These are phyloP conservation scores for Andrena flavipes DNA, from an alignment of 2,888 invertebrate species.

Conservation along the genomic window DNA sequence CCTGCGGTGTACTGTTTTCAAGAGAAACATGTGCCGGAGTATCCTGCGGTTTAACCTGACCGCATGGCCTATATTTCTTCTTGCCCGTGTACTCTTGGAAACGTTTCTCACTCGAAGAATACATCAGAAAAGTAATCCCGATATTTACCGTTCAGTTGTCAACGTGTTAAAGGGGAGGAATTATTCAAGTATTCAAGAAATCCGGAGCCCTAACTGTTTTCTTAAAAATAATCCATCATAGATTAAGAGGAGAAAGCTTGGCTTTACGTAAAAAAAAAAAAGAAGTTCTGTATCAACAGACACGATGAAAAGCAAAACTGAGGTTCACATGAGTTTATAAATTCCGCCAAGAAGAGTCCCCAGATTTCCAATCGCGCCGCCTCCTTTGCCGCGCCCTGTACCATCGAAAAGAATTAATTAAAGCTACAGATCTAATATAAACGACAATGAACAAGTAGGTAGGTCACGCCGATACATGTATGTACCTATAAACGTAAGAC, in stretches of 20 bases:
- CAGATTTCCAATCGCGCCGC: background rate
- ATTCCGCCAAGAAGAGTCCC: background rate
- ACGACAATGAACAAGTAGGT: conserved; percentile 76
- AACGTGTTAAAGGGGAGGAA: too few relatives aligned
- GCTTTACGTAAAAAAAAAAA: too few relatives aligned
- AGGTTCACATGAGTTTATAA: background rate
- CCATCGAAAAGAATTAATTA: conserved; percentile 52
- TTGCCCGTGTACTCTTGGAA: background rate
- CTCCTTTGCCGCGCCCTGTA: conserved; percentile 16
- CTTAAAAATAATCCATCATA: background rate
- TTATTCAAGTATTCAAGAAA: too few relatives aligned
- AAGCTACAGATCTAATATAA: conserved; percentile 67
- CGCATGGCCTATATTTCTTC: conserved; percentile 19
- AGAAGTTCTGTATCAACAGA: background rate
- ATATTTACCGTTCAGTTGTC: too few relatives aligned
- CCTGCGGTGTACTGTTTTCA: background rate
- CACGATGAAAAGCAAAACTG: conserved; percentile 7
- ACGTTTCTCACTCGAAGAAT: background rate
- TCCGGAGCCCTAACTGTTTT: background rate
- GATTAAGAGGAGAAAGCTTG: background rate
- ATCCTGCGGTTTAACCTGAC: conserved; percentile 4
- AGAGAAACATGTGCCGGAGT: background rate
- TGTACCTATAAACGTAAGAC: conserved; percentile 68
- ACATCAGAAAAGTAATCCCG: too few relatives aligned
- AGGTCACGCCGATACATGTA: conserved; percentile 73